phyloP scores from a whole-genome alignment of 2,888 invertebrate genomes.

The Romanomermis culicivorax region DNA sequence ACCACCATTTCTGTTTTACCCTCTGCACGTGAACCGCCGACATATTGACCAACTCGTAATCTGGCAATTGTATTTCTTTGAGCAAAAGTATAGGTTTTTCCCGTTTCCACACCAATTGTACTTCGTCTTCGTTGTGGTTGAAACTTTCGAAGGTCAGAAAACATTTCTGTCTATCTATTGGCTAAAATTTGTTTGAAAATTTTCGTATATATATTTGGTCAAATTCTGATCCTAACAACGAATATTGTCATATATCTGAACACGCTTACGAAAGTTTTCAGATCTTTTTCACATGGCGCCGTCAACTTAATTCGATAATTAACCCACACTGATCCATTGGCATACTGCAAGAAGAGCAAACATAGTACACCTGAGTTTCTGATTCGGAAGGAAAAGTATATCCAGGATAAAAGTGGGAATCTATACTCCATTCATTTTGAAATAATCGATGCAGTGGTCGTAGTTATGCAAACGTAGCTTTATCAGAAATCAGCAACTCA shows the following conservation, averaged over 20 bases:
- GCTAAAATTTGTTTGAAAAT: too few relatives aligned
- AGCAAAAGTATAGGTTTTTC: constrained; percentile 22
- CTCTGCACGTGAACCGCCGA: constrained; percentile 19
- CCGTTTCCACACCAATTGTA: constrained; percentile 23
- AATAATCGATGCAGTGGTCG: too few relatives aligned
- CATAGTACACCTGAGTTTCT: too few relatives aligned
- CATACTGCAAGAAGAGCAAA: background rate
- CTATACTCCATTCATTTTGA: too few relatives aligned
- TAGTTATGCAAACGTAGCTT: too few relatives aligned
- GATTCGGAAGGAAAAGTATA: too few relatives aligned
- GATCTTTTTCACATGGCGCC: constrained; percentile 2
- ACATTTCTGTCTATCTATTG: constrained; percentile 13
- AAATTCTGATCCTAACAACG: too few relatives aligned
- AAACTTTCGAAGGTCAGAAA: constrained; percentile 27
- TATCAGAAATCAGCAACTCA: too few relatives aligned
- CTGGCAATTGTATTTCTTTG: constrained; percentile 27
- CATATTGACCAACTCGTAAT: constrained; percentile 24
- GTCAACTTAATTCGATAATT: constrained; percentile 4
- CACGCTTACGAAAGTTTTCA: constrained; percentile 1
- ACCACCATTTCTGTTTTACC: constrained; percentile 11
- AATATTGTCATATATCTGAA: too few relatives aligned
- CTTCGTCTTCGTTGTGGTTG: constrained; percentile 24
- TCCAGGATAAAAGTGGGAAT: too few relatives aligned
- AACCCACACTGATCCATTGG: constrained; percentile 2
- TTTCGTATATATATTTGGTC: too few relatives aligned